phyloP scores from a whole-genome alignment of 2,113 vertebrate genomes.

The Otolemur garnettii region DNA sequence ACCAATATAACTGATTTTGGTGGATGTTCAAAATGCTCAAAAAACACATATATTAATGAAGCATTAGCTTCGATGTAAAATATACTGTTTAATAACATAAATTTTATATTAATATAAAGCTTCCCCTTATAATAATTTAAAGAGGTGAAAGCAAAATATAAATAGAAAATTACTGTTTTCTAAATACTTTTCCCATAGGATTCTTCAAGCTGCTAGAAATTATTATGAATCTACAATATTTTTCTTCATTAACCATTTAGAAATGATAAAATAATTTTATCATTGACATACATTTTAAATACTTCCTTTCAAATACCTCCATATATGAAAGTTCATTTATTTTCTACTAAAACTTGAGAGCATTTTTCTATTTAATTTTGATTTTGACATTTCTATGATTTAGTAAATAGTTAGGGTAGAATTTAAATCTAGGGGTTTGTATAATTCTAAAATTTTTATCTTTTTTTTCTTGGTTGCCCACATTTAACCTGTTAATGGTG shows the following conservation, averaged over 20 bases:
- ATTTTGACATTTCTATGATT: conserved; percentile 27
- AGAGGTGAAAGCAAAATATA: not conserved
- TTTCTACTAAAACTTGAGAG: not conserved
- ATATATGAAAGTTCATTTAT: not conserved
- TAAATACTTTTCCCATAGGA: not conserved
- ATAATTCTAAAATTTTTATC: not conserved
- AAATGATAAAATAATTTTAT: not conserved
- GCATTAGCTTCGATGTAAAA: not conserved
- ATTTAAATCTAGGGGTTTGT: not conserved
- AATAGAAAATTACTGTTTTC: not conserved
- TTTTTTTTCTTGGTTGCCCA: not conserved
- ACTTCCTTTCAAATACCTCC: not conserved
- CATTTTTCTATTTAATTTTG: not conserved
- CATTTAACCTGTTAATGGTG: not conserved
- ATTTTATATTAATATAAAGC: not conserved
- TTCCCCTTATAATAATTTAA: not conserved
- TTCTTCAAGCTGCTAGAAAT: not conserved
- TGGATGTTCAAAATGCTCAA: not conserved
- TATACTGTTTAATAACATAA: not conserved
- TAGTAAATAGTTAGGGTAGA: not conserved
- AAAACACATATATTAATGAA: not conserved
- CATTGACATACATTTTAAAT: not conserved
- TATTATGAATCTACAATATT: not conserved
- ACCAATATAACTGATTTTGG: not conserved
- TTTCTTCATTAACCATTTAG: not conserved